These are phyloP conservation scores for Stenodema calcarata DNA, from an alignment of 2,888 invertebrate species.

Conservation along the genomic window DNA sequence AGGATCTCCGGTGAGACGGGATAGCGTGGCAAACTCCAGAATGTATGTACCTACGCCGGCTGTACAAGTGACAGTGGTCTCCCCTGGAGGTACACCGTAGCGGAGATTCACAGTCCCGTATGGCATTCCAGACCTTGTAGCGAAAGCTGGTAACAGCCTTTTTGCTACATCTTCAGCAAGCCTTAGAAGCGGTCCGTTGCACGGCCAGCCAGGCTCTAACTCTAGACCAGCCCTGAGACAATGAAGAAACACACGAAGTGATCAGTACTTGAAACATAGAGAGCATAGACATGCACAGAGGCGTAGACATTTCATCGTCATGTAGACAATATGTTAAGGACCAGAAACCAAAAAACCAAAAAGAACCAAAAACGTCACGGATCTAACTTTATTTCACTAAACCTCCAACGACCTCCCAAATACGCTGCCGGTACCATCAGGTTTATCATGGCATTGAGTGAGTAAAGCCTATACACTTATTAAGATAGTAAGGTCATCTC, in stretches of 20 bases:
- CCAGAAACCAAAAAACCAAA: no score
- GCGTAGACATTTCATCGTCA: no score
- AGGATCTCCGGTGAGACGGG: constrained; percentile 90
- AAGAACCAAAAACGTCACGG: no score
- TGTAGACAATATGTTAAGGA: no score
- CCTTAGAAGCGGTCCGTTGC: constrained; percentile 89
- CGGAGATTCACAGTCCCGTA: constrained; percentile 95
- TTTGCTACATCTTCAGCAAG: constrained; percentile 95
- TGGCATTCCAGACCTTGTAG: constrained; percentile 93
- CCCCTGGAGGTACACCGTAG: constrained; percentile 90
- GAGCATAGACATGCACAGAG: no score
- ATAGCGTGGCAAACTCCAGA: constrained; percentile 93
- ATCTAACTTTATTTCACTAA: no score
- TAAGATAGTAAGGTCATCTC: no score
- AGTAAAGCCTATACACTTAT: no score
- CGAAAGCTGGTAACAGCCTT: constrained; percentile 87
- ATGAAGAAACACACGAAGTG: neutral
- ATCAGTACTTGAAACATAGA: no score
- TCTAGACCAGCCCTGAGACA: constrained; percentile 75
- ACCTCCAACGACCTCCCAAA: no score
- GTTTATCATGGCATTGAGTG: no score
- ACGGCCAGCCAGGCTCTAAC: constrained; percentile 95
- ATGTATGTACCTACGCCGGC: constrained; percentile 98
- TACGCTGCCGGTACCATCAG: no score
- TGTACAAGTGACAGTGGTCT: constrained; percentile 96